Evolutionary conservation across 2,113 vertebrate genomes (phyloP).

Genomic region (mouse (Mus musculus)): GRCm39 chr1:158645501-158646000

Average conservation of each 20-base stretch:
- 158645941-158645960: not conserved
- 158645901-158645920: not conserved
- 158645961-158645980: not conserved
- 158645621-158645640: constrained; percentile 42
- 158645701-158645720: not conserved
- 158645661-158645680: not conserved
- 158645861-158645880: constrained; percentile 39
- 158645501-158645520: not conserved
- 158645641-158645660: not conserved
- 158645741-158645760: constrained; percentile 57
- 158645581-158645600: not conserved
- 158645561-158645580: constrained; percentile 50
- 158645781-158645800: constrained; percentile 77
- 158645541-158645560: constrained; percentile 29
- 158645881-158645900: not conserved
- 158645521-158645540: not conserved
- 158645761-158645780: constrained; percentile 47
- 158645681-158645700: not conserved
- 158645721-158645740: constrained; percentile 59
- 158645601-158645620: constrained; percentile 10
- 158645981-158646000: not conserved
- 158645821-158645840: constrained; percentile 9
- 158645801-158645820: constrained; percentile 64
- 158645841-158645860: constrained; percentile 41
- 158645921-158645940: not conserved